These are phyloP conservation scores for Datnioides undecimradiatus DNA, from an alignment of 2,113 vertebrate genomes.

Conservation along the genomic window DNA sequence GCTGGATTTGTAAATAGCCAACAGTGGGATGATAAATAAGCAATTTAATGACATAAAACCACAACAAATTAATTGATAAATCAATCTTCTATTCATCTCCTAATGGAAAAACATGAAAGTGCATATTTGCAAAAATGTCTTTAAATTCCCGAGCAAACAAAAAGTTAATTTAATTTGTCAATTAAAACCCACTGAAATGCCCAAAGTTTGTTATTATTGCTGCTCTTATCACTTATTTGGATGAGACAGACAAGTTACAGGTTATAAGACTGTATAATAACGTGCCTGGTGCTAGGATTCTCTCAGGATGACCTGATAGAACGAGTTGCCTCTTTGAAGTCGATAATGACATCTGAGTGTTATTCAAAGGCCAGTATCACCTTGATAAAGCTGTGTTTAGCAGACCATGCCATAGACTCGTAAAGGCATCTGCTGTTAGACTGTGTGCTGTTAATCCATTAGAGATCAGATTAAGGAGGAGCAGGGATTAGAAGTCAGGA, in stretches of 20 bases:
- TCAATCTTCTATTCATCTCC: no score
- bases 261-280: background rate
- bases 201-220: no score
- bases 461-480: constrained; percentile 58
- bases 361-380: background rate
- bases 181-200: no score
- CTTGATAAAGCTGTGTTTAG: background rate
- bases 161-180: background rate
- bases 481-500: constrained; percentile 53
- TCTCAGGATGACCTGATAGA: no score
- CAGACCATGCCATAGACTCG: background rate
- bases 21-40: no score
- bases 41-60: no score
- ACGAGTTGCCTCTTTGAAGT: background rate
- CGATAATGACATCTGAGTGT: background rate
- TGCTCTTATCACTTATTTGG: no score
- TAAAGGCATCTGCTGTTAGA: constrained; percentile 12
- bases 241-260: background rate
- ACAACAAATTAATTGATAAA: no score
- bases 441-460: constrained; percentile 56
- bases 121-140: background rate
- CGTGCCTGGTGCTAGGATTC: no score
- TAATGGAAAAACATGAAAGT: background rate
- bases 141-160: background rate
- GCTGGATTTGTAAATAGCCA: no score